Evolutionary conservation across 2,888 invertebrate genomes (phyloP), one percentile per base, ranked within the genome.

Genomic region (Diabrotica balteata): DNA sequence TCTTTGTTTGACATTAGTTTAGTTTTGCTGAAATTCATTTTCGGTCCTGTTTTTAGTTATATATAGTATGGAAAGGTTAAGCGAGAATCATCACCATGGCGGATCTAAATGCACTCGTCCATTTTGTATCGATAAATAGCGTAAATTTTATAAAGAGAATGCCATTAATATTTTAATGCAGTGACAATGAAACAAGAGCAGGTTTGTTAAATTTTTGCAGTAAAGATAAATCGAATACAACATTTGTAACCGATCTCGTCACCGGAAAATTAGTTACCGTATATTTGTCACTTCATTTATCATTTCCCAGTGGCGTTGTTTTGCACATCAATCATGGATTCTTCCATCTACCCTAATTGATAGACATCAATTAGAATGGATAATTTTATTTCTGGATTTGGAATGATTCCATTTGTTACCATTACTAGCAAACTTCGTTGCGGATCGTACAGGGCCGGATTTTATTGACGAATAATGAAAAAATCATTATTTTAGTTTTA

Each of bases 241-340:
- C 51, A 45, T 51, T 44, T 53, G 45, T 63, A 51, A 55, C 63
- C 42, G 46, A 47, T 49, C 45, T 50, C 58, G 57, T 63, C 55
- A 55, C 45, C 46, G 58, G 45, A 44, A 58, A 58, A 64, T 64
- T 64, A 58, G 63, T 57, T 63, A 63, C 17, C n/a, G 44, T 52
- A 64, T 50, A 58, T 64, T 64, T 64, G 63, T 64, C 63, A 64
- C 58, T 64, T 64, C 63, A 64, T 64, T 64, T 46, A 64, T 64
- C 63, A 64, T 58, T 52, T 63, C 32, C 44, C 43, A 64, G 52
- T 54, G 50, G 51, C 58, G 58, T 45, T 55, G 63, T 57, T 63
- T 57, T 51, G 58, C 46, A 64, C 55, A 64, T 64, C 58, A 58
- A 64, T 64, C 63, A 64, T 46, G 22, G 44, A 61, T 61, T 61